Evolutionary conservation across 2,113 vertebrate species (phyloP), one percentile per base, ranked within the genome.

Genomic region (Aphyosemion australe): DNA sequence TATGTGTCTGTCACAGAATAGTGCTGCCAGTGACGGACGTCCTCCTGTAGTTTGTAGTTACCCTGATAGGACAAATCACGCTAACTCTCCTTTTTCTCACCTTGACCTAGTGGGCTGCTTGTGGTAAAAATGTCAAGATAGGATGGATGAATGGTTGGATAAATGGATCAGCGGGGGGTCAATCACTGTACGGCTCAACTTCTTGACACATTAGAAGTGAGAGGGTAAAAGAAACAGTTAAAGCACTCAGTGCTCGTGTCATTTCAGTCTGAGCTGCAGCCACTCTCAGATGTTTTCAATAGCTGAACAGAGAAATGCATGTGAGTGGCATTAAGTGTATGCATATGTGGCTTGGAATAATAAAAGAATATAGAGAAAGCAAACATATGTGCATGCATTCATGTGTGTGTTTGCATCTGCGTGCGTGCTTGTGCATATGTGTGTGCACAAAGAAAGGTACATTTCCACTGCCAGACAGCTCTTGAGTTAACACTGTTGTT

Each of bases 401-500:
- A 69, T 82, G 78, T 72, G 67, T 61, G 65, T 63, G 72, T 65
- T 42, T 42, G 59, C 42, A 47, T 65, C 63, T 59, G 61, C 56
- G 51, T 75, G 75, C 20, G 42, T 81, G 80, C 62, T 58, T 51
- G 74, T 12, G 43, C 73, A 84, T 80, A 79, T 79, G 76, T 59
- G 74, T 80, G 78, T 64, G 55, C 72, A 80, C 69, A 79, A 76
- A 18, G n/a, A 48, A 48, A 88, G 81, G 85, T 76, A 87, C 51
- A 63, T 79, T 87, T 85, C 83, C 78, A 63, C 87, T 83, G 87
- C 75, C 77, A 87, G 90, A 89, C 87, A 87, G 76, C 85, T 85
- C 69, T 65, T 89, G 87, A 87, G 86, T 91, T 90, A 91, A 91
- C 84, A 86, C 87, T 91, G 90, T 91, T 91, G 90, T 90, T 90